Conservation (phyloP, 2,113 vertebrate genomes). For the Gymnobelideus leadbeateri region DNA sequence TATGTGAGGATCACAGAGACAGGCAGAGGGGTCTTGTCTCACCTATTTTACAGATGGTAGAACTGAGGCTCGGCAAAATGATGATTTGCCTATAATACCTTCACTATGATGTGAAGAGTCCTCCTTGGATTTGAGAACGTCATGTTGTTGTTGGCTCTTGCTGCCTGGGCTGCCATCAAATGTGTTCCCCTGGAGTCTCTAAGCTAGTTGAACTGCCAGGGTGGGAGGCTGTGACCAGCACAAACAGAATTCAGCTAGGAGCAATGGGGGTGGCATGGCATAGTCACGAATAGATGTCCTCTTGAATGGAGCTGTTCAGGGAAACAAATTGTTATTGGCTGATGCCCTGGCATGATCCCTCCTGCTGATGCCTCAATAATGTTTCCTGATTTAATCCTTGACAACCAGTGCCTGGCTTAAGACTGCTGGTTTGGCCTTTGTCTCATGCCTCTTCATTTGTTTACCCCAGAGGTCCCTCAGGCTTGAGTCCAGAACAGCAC, state of each 20-base stretch:
- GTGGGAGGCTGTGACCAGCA: neutral
- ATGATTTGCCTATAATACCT: neutral
- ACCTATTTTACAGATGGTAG: neutral
- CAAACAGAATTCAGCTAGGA: neutral
- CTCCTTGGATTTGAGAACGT: neutral
- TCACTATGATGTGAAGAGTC: neutral
- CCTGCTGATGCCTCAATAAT: neutral
- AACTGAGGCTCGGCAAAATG: neutral
- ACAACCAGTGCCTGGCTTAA: rapidly evolving
- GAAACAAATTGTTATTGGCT: neutral
- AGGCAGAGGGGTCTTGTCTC: neutral
- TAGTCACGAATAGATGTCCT: neutral
- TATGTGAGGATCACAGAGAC: neutral
- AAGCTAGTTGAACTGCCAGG: neutral
- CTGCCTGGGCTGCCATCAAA: neutral
- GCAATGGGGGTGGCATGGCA: neutral
- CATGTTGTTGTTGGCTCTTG: neutral
- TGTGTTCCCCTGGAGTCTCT: neutral
- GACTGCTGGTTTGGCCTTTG: neutral
- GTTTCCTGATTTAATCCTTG: neutral
- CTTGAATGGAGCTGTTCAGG: neutral
- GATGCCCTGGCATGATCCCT: neutral
- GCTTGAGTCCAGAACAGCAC: no score
- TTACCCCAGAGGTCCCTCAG: neutral
- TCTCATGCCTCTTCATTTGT: neutral